These are phyloP conservation scores for Parnassius glacialis DNA, from an alignment of 2,888 invertebrate genomes.

Conservation along the genomic window DNA sequence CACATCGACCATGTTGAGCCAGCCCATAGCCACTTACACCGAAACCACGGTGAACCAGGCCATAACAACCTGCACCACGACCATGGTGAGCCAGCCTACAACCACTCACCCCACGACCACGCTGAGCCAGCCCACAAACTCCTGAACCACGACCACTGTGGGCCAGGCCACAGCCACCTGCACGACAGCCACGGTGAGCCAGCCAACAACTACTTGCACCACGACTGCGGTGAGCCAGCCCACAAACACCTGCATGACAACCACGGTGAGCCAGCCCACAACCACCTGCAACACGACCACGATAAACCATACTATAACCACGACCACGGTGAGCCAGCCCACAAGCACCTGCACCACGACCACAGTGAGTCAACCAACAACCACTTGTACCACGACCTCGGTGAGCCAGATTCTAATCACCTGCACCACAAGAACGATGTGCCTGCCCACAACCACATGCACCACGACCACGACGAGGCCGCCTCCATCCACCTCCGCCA, in stretches of 20 bases:
- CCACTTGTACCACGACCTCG: constrained; percentile 40
- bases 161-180: constrained; percentile 87
- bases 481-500: constrained; percentile 84
- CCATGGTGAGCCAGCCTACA: constrained; percentile 91
- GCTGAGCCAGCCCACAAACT: constrained; percentile 73
- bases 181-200: constrained; percentile 88
- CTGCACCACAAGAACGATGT: too few relatives aligned
- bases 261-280: constrained; percentile 57
- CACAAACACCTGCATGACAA: constrained; percentile 70
- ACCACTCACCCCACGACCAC: constrained; percentile 45
- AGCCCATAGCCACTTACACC: constrained; percentile 79
- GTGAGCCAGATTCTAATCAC: constrained; percentile 31
- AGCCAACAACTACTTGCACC: background rate
- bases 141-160: constrained; percentile 88
- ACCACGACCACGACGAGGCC: constrained; percentile 67
- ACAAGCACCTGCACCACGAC: constrained; percentile 85
- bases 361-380: constrained; percentile 91
- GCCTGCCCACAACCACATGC: constrained; percentile 56
- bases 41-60: constrained; percentile 93
- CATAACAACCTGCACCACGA: constrained; percentile 85
- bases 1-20: constrained; percentile 28
- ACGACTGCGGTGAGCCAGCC: constrained; percentile 23
- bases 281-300: constrained; percentile 77
- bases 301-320: constrained; percentile 76
- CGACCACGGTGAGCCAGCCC: constrained; percentile 93